Percentiles rank a stretch among this genome's conserved stretches.
These are phyloP conservation scores for Ophion ventricosus DNA, from an alignment of 2,888 invertebrate species.

Conservation along the genomic window DNA sequence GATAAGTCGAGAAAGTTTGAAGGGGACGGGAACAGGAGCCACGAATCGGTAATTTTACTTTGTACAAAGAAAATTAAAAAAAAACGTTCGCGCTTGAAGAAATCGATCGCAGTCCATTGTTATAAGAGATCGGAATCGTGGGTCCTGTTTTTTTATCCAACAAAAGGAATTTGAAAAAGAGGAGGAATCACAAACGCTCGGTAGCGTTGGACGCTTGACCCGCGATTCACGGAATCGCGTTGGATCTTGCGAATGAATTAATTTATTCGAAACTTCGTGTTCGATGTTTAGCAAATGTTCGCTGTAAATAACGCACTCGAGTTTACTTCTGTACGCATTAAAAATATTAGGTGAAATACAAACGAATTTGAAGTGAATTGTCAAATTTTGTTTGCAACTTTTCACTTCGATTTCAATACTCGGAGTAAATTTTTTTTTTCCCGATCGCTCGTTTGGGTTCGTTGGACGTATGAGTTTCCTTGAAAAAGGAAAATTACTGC, in stretches of 20 bases:
- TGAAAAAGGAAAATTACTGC: neutral
- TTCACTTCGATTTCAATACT: neutral
- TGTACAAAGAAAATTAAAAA: neutral
- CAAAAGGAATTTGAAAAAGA: neutral
- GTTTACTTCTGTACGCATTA: conserved; percentile 16
- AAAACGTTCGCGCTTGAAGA: neutral
- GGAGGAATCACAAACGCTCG: conserved; percentile 5
- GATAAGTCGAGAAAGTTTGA: conserved; percentile 11
- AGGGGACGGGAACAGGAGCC: conserved; percentile 1
- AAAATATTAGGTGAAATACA: conserved; percentile 5
- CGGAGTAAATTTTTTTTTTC: conserved; percentile 3
- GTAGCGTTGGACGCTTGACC: conserved; percentile 33
- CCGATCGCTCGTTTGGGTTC: no score
- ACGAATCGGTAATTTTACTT: neutral
- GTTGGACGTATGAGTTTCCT: neutral
- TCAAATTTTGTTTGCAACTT: neutral
- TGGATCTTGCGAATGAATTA: conserved; percentile 58
- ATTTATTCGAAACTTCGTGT: conserved; percentile 49
- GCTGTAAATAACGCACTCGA: conserved; percentile 29
- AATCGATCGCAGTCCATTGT: neutral
- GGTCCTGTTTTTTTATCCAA: conserved; percentile 32
- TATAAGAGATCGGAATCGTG: conserved; percentile 5
- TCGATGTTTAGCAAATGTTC: conserved; percentile 29
- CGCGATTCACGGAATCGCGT: neutral
- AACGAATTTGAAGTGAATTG: conserved; percentile 1